Evolutionary conservation across 2,797 vertebrate species (phyloP), one percentile per base, ranked within the genome.

Genomic region (Oophaga sylvatica): DNA sequence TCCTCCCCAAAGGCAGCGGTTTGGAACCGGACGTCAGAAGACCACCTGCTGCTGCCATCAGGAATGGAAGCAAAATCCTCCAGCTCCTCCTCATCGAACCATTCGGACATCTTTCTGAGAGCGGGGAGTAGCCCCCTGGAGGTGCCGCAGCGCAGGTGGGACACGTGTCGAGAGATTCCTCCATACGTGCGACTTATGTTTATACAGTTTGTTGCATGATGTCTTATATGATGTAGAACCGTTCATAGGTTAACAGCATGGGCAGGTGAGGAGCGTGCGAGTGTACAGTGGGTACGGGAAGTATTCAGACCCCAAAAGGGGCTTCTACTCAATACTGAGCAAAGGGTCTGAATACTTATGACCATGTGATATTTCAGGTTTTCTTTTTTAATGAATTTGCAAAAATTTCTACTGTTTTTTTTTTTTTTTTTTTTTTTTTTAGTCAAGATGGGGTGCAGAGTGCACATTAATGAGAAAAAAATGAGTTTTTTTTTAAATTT

Each of bases 81-180:
- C 89, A 98, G 97, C 91, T 99, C 97, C 56, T 99, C 97, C 1
- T 98, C 97, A 73, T 99, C 97, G 77, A 97, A 97, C 93, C 97
- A 99, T 86, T 99, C 97, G 41, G 98, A 99, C 87, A 94, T 92
- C 82, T 93, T 95, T 91, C 53, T 95, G 20, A 96, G 96, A 86
- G 93, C 95, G 12, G 97, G 97, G 90, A 99, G 97, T 94, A 99
- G 98, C 93, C 98, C 98, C 0, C 91, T 99, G 93, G 97, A 98
- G 90, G 98, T 99, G 80, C 95, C 95, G 78, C 94, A 94, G 87
- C 91, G 95, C 93, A 96, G 95, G 95, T 96, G 94, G 95, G 95
- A 77, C 62, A 26, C 16, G 1, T 65, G 87, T 10, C 75, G 41
- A 81, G 57, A 56, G 26, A 35, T 88, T 80, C 29, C 35, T 17